Conservation (phyloP, 2,797 vertebrate species). For the Danio kyathit region DNA sequence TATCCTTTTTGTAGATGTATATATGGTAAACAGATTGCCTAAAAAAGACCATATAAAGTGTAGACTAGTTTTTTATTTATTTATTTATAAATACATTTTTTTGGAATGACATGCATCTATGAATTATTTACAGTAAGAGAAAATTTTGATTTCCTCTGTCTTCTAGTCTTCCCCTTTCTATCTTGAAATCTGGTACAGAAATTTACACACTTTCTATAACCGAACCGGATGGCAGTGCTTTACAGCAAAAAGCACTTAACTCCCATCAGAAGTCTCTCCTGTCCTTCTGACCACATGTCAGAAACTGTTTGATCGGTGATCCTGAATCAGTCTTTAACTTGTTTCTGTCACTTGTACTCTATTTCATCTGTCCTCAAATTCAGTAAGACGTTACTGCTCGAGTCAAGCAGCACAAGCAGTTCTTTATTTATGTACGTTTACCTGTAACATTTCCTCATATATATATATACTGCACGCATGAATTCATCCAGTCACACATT, state of each 20-base stretch:
- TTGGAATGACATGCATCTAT: background rate
- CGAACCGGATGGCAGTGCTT: background rate
- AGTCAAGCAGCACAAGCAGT: background rate
- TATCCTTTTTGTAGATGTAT: no score
- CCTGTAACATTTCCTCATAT: conserved; percentile 40
- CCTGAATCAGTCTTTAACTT: conserved; percentile 1
- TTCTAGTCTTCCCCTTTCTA: conserved; percentile 6
- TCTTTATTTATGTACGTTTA: conserved; percentile 9
- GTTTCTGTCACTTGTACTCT: background rate
- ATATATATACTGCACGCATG: conserved; percentile 12
- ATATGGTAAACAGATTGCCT: no score
- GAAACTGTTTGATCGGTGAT: background rate
- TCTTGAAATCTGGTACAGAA: background rate
- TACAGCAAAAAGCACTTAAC: conserved; percentile 42
- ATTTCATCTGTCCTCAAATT: background rate
- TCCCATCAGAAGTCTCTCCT: conserved; percentile 14
- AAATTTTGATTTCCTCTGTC: conserved; percentile 11
- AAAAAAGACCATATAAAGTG: no score
- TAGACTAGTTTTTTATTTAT: background rate
- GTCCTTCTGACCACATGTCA: background rate
- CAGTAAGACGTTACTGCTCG: background rate
- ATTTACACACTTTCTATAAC: conserved; percentile 4
- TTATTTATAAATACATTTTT: background rate
- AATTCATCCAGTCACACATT: conserved; percentile 2
- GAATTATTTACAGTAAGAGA: background rate